Percentiles rank a stretch among this genome's conserved stretches.
Evolutionary conservation across 2,797 vertebrate species (phyloP).

Genomic region (Cyprinella venusta): DNA sequence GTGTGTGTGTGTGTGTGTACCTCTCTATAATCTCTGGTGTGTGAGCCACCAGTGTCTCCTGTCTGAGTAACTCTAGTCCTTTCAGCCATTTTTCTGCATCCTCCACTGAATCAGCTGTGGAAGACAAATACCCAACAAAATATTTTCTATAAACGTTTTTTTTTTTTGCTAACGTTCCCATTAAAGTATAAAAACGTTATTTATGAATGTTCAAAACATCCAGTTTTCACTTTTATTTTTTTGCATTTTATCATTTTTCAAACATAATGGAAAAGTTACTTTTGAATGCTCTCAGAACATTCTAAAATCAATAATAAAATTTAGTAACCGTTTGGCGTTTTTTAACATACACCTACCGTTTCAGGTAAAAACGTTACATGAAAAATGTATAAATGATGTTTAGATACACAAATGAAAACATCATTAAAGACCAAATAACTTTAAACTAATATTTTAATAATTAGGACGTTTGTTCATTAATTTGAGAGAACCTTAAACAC

Average conservation of each 20-base stretch:
- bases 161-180: neutral
- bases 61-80: slow-evolving; percentile 87
- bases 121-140: neutral
- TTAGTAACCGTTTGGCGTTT: neutral
- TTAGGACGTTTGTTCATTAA: neutral
- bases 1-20: slow-evolving; percentile 71
- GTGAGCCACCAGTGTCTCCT: slow-evolving; percentile 83
- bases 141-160: neutral
- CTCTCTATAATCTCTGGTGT: slow-evolving; percentile 92
- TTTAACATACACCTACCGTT: neutral
- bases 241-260: neutral
- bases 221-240: neutral
- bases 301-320: neutral
- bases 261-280: neutral
- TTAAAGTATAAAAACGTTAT: neutral
- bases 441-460: neutral
- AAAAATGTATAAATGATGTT: neutral
- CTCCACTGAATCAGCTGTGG: slow-evolving; percentile 85
- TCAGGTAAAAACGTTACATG: neutral
- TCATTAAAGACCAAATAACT: neutral
- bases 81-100: slow-evolving; percentile 89
- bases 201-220: neutral
- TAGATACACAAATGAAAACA: neutral
- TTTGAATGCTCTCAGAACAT: neutral
- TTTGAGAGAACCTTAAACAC: neutral